Conservation (phyloP, 2,113 vertebrate species). For the Aptenodytes forsteri region DNA sequence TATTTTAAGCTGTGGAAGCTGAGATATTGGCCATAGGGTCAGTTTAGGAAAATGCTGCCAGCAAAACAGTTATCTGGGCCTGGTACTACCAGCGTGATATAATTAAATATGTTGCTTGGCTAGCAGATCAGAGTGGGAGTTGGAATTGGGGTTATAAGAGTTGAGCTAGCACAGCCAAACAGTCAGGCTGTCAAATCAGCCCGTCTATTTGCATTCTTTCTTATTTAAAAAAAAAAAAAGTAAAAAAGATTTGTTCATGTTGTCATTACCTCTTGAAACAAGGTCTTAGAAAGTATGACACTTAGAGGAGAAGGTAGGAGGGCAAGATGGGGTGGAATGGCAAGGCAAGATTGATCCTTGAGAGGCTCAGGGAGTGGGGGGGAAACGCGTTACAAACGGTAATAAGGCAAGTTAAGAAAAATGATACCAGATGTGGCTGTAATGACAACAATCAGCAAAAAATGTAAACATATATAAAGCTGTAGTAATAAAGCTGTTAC, state of each 20-base stretch:
- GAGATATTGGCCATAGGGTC: neutral
- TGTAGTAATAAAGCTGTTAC: constrained; percentile 61
- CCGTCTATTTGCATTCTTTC: neutral
- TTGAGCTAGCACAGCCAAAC: neutral
- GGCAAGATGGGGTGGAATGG: neutral
- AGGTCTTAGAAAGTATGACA: neutral
- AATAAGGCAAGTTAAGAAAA: constrained; percentile 67
- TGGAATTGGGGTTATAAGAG: neutral
- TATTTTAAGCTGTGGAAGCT: neutral
- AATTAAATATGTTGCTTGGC: constrained; percentile 30
- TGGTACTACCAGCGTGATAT: constrained; percentile 42
- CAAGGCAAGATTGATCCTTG: constrained; percentile 52
- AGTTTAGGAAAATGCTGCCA: constrained; percentile 19
- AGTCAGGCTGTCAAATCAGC: neutral
- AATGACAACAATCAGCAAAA: constrained; percentile 68
- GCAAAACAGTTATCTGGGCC: constrained; percentile 3
- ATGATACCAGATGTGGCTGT: constrained; percentile 72
- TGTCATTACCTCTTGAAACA: constrained; percentile 17
- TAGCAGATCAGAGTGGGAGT: constrained; percentile 25
- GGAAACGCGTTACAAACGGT: constrained; percentile 58
- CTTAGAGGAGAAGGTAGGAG: constrained; percentile 6
- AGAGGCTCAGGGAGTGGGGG: constrained; percentile 54
- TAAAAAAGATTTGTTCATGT: neutral
- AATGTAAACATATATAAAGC: constrained; percentile 65
- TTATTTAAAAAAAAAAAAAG: neutral